Base-by-base conservation (phyloP, 2,113 vertebrate genomes). In the Rhea pennata region DNA sequence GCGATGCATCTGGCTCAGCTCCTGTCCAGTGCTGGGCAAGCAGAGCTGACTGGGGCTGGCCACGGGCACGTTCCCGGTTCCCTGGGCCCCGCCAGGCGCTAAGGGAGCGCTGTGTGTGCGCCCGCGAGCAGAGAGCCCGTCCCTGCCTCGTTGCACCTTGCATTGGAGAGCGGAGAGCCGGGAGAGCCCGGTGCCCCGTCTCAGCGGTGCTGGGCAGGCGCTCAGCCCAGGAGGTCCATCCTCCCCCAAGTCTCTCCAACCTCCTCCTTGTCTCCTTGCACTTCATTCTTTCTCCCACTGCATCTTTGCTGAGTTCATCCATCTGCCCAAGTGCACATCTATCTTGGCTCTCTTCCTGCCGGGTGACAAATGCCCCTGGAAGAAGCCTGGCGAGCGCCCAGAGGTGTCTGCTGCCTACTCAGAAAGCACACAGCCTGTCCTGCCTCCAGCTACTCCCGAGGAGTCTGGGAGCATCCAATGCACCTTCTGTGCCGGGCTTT, bases 81-180 rank as follows among this genome's bases (percentile, higher is more conserved):
- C 44, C 76, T 13, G 42, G 33, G 46, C n/a, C 33, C 39, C 33
- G 16, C 16, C 4, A 15, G 46, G 15, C 31, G 56, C 56, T 11
- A 24, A 2, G 2, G 58, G 65, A 42, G 50, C 7, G 2, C 71
- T 33, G 69, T 2, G 33, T 46, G 66, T 5, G n/a, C 46, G 33
- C 58, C 15, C 12, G 33, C 16, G 11, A 73, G 42, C 6, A 50
- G n/a, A 8, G 5, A 71, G 48, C 29, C 50, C 54, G 5, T 0
- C 56, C 12, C 23, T 3, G 1, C 29, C 3, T 1, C 11, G 7
- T 74, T 73, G 40, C 4, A 15, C 7, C 6, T 26, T 26, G 16
- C 23, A 6, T 26, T 36, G 36, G 36, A 36, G 36, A 36, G 36
- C 36, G 27, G 40, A 51, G 19, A 62, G 31, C 16, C 1, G 4